Conservation (phyloP, 2,888 invertebrate species). For the Prosapia bicincta region DNA sequence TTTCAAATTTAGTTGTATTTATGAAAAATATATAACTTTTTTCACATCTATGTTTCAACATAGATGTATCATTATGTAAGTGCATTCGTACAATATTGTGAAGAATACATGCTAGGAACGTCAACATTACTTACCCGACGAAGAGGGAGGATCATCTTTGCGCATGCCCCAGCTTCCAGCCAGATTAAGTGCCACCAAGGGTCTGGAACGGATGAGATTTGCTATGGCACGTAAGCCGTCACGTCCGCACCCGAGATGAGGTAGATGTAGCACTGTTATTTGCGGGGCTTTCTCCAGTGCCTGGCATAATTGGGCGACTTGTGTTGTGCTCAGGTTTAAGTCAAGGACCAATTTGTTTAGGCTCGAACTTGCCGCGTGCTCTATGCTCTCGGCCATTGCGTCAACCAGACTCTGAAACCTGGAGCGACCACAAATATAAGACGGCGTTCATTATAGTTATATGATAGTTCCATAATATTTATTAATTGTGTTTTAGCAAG, state of each 20-base stretch:
- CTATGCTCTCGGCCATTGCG: constrained; percentile 46
- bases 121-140: constrained; percentile 36
- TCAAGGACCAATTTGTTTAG: constrained; percentile 53
- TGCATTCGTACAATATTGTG: too few species aligned
- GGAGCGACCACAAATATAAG: too few species aligned
- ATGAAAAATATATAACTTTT: not conserved
- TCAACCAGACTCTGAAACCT: constrained; percentile 54
- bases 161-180: constrained; percentile 52
- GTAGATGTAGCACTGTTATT: constrained; percentile 52
- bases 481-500: too few species aligned
- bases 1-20: too few species aligned
- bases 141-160: constrained; percentile 51
- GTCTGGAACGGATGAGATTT: constrained; percentile 49
- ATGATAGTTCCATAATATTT: too few species aligned
- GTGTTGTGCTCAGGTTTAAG: constrained; percentile 52
- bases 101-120: too few species aligned
- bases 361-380: constrained; percentile 42
- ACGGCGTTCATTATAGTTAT: too few species aligned
- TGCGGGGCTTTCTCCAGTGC: constrained; percentile 51
- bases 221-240: constrained; percentile 53
- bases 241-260: constrained; percentile 54
- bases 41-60: not conserved
- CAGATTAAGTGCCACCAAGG: constrained; percentile 51
- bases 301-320: constrained; percentile 52
- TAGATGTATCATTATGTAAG: too few species aligned